Evolutionary conservation across 2,888 invertebrate genomes (phyloP).

Genomic region (Furcula furcula): DNA sequence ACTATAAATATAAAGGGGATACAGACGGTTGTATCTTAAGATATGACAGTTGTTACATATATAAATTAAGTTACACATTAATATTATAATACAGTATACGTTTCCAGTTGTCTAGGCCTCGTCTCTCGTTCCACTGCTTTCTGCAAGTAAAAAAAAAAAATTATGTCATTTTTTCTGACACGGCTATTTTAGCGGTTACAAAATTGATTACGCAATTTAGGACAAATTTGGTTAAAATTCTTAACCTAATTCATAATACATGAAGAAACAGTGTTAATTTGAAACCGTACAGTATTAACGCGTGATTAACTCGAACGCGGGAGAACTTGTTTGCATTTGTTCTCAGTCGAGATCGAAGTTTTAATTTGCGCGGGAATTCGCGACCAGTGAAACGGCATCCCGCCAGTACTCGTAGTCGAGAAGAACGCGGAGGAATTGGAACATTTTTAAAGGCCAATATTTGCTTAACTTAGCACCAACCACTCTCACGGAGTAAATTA

Average conservation of each 20-base stretch:
- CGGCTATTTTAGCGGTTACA: too few relatives aligned
- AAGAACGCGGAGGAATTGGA: background rate
- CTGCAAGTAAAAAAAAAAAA: constrained; percentile 36
- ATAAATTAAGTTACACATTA: constrained; percentile 37
- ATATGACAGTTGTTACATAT: constrained; percentile 47
- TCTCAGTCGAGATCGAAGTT: background rate
- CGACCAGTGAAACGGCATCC: constrained; percentile 13
- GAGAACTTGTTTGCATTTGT: background rate
- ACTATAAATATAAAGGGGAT: constrained; percentile 16
- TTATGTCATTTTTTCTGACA: too few relatives aligned
- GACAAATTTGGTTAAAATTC: too few relatives aligned
- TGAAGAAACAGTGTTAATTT: background rate
- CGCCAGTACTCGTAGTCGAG: background rate
- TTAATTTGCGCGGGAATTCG: background rate
- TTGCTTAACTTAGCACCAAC: too few relatives aligned
- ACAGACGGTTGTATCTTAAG: constrained; percentile 39
- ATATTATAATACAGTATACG: constrained; percentile 40
- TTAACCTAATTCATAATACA: background rate
- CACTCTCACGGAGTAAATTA: too few relatives aligned
- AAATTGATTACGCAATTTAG: too few relatives aligned
- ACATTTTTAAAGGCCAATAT: background rate
- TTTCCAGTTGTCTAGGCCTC: constrained; percentile 67
- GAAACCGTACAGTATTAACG: background rate
- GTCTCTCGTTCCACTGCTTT: constrained; percentile 54
- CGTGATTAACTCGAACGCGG: constrained; percentile 4